Base-by-base conservation (phyloP, 2,113 vertebrate genomes). In the Lonchura striata region DNA sequence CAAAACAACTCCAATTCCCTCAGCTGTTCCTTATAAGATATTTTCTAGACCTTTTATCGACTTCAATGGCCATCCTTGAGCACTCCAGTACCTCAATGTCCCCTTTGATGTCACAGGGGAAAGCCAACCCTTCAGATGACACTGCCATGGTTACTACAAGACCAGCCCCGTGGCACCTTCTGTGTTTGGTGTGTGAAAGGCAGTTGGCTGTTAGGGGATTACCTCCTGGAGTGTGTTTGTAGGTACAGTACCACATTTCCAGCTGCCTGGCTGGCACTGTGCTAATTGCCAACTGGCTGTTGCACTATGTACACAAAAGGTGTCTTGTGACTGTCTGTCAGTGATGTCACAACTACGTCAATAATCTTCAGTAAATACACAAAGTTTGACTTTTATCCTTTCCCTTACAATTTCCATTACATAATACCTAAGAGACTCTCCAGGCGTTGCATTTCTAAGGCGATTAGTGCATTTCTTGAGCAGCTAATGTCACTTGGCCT, bases 381-480 rank as follows among this genome's bases (percentile, higher is more conserved):
- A 78, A 78, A 76, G 42, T 66, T 65, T 82, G 88, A 82, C 59
- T 95, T 92, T 92, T 90, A 91, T 89, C 63, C 88, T 78, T 88
- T 72, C 39, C n/a, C 65, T 89, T 72, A 23, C 17, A 13, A 50
- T 91, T 95, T 95, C 89, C 76, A 88, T 71, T 92, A 53, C 75
- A 72, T 81, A 93, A 94, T 82, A 53, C 13, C 31, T 50, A 33
- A 49, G 17, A 88, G 64, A 75, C 87, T 94, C 91, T 79, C 56
- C 89, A 96, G 60, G 72, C 35, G 41, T 39, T 74, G 81, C 77
- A 82, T 86, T 95, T 95, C 91, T 92, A 65, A 97, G 88, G 88
- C 6, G 47, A 94, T 90, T 90, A 92, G 80, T 84, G 87, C 68
- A n/a, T 54, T 90, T 91, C 63, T 82, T 66, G 83, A 95, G 91